Base-by-base conservation (phyloP, 2,888 invertebrate species). In the Drosophila niveifrons region DNA sequence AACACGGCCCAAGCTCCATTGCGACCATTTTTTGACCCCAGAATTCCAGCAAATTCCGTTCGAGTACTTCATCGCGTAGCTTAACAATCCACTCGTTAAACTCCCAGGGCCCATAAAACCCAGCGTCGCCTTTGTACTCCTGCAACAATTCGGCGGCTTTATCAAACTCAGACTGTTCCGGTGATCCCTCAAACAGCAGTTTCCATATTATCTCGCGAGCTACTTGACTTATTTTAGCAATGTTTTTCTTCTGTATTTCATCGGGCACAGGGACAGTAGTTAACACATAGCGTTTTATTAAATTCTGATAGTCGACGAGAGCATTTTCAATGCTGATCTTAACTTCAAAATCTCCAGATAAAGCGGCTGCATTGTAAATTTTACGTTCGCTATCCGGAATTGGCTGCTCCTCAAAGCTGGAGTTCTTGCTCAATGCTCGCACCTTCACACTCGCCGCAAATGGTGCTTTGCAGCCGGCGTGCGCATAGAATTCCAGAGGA, bases 91-190 rank as follows among this genome's bases (percentile, higher is more conserved):
- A 92, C 3, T 86, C 88, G 43, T 92, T 92, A 55, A 90, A 92
- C 0, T 75, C 79, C 61, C 82, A 85, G 0, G 92, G 90, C 0
- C 79, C 83, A 43, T 83, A 78, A 43, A 83, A 88, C 34, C 84
- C 80, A 4, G 90, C 85, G 69, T 91, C 86, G 10, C 95, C 95
- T 23, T 85, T 88, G 43, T 88, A 82, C 23, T 76, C 79, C 39
- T 63, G 55, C 43, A 90, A 43, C 39, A 90, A 55, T 1, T 86
- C 87, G 3, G 87, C 72, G 0, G 81, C 81, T 36, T 73, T 71
- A 3, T 75, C 68, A 29, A 57, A 67, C 11, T 69, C 61, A 28
- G 4, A 28, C 23, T 63, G 13, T 1, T 64, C 51, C n/a, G 65
- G 65, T 3, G 53, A 64, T 46, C 66, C 75, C 4, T 78, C 81